phyloP scores from a whole-genome alignment of 2,888 invertebrate species.

The Eupithecia subfuscata region DNA sequence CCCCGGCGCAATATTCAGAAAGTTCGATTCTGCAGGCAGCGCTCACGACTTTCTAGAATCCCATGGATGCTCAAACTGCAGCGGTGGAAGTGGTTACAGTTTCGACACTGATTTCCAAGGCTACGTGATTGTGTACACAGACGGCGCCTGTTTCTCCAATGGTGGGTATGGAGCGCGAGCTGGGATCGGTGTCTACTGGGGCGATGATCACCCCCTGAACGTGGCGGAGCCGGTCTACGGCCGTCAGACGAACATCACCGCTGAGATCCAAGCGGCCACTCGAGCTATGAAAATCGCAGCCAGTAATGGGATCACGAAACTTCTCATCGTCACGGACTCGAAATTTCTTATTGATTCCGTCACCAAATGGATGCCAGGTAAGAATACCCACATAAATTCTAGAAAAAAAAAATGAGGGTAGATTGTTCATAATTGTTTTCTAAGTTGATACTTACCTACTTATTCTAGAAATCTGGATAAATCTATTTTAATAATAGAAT shows the following conservation, averaged over 20 bases:
- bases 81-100: constrained; percentile 13
- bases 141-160: constrained; percentile 95
- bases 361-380: constrained; percentile 92
- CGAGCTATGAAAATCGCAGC: constrained; percentile 89
- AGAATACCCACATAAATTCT: constrained; percentile 5
- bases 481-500: not conserved
- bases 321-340: constrained; percentile 95
- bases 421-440: not conserved
- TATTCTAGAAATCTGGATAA: too few species aligned
- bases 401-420: not conserved
- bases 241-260: constrained; percentile 96
- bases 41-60: constrained; percentile 83
- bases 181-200: constrained; percentile 97
- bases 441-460: not conserved
- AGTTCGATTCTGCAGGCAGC: constrained; percentile 83
- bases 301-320: constrained; percentile 86
- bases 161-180: constrained; percentile 90
- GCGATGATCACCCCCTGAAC: constrained; percentile 89
- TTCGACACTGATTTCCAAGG: constrained; percentile 52
- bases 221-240: constrained; percentile 90
- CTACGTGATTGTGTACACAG: constrained; percentile 90
- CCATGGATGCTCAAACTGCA: constrained; percentile 42
- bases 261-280: constrained; percentile 96
- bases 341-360: constrained; percentile 93
- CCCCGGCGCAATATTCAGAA: constrained; percentile 86